These are phyloP conservation scores for Neoitamus cyanurus DNA, from an alignment of 2,888 invertebrate species.

Conservation along the genomic window DNA sequence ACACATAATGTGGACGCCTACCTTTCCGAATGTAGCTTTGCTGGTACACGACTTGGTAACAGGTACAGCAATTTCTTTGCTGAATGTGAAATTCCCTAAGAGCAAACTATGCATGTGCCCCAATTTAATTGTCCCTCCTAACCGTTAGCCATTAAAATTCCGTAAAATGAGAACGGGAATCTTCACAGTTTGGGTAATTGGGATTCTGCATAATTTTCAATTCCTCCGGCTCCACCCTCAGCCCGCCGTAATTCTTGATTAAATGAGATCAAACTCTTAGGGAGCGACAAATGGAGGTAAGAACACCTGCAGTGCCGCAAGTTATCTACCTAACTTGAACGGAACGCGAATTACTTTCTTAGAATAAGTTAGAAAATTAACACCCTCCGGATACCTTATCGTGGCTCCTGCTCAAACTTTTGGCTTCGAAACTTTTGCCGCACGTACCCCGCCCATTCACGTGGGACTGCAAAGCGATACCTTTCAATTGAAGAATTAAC, in stretches of 20 bases:
- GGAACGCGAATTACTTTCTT: slow-evolving; percentile 29
- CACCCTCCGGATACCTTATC: slow-evolving; percentile 37
- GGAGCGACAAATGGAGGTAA: slow-evolving; percentile 25
- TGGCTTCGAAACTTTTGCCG: slow-evolving; percentile 9
- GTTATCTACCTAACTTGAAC: slow-evolving; percentile 16
- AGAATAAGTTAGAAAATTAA: slow-evolving; percentile 37
- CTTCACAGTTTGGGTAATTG: background rate
- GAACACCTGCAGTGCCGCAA: slow-evolving; percentile 33
- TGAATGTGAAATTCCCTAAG: background rate
- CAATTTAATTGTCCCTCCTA: background rate
- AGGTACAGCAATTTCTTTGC: background rate
- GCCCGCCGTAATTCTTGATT: slow-evolving; percentile 25
- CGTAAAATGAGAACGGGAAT: background rate
- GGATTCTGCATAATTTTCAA: slow-evolving; percentile 34
- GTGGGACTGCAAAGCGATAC: background rate
- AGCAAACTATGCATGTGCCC: background rate
- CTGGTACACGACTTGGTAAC: background rate
- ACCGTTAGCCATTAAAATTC: background rate
- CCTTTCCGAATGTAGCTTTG: background rate
- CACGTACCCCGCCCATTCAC: background rate
- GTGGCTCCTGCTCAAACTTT: background rate
- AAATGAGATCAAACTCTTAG: slow-evolving; percentile 33
- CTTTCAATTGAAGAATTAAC: background rate
- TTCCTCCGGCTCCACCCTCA: background rate
- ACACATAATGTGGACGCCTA: too few species aligned